phyloP scores from a whole-genome alignment of 1,140 invertebrate genomes.

The Charaxes varanes region DNA sequence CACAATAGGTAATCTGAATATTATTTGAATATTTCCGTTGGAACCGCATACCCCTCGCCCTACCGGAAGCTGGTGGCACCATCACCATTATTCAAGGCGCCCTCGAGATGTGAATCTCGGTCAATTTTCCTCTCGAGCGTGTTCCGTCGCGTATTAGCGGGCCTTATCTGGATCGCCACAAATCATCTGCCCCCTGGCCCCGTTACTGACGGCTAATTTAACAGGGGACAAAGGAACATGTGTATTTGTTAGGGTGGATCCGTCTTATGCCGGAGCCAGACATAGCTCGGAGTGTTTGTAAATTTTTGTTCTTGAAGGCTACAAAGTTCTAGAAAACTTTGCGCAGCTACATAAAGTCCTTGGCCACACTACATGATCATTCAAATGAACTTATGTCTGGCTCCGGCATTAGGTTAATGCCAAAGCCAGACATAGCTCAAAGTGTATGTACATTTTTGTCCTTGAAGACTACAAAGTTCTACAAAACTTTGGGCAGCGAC shows the following conservation, averaged over 20 bases:
- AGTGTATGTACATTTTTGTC: too few relatives aligned
- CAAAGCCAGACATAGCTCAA: too few relatives aligned
- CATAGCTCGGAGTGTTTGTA: too few relatives aligned
- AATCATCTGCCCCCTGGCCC: constrained; percentile 27
- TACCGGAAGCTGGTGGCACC: constrained; percentile 11
- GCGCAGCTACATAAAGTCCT: too few relatives aligned
- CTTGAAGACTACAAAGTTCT: too few relatives aligned
- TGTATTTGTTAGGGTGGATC: constrained; percentile 11
- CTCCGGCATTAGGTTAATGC: too few relatives aligned
- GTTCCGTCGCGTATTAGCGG: constrained; percentile 22
- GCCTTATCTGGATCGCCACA: constrained; percentile 28
- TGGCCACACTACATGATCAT: too few relatives aligned
- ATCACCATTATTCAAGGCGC: constrained; percentile 12
- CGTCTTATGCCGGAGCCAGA: background rate
- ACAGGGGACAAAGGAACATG: constrained; percentile 19
- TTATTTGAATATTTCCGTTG: background rate
- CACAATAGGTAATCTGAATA: too few relatives aligned
- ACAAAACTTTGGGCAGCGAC: too few relatives aligned
- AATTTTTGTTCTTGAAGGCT: too few relatives aligned
- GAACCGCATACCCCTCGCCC: background rate
- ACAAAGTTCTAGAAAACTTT: too few relatives aligned
- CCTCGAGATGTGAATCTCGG: constrained; percentile 22
- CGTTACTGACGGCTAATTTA: constrained; percentile 29
- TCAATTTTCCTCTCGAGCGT: constrained; percentile 20
- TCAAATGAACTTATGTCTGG: too few relatives aligned